These are phyloP conservation scores for Pammene aurita DNA, from an alignment of 2,888 invertebrate species.

Conservation along the genomic window DNA sequence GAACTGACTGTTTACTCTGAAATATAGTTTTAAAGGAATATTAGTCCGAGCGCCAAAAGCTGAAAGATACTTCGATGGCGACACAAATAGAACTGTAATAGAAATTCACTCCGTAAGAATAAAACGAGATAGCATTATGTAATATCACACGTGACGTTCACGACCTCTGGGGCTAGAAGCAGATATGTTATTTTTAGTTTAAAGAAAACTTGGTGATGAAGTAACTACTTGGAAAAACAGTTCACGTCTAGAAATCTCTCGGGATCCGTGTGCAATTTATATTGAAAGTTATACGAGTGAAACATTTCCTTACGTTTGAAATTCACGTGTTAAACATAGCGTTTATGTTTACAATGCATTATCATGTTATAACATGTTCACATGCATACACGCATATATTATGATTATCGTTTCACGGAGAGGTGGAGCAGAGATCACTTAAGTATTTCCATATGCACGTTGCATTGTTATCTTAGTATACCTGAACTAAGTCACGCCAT, in stretches of 20 bases:
- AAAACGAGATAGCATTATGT: slow-evolving; percentile 19
- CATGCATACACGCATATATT: background rate
- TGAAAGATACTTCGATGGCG: background rate
- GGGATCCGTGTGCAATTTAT: slow-evolving; percentile 11
- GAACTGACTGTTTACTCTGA: background rate
- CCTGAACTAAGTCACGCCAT: too few relatives aligned
- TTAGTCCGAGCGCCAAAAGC: background rate
- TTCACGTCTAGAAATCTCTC: background rate
- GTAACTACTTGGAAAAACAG: slow-evolving; percentile 16
- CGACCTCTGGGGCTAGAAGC: background rate
- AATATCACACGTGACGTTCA: slow-evolving; percentile 8
- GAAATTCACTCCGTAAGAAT: slow-evolving; percentile 2
- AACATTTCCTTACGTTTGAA: background rate
- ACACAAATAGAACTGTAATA: slow-evolving; percentile 6
- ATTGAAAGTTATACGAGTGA: slow-evolving; percentile 6
- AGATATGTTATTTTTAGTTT: slow-evolving; percentile 24
- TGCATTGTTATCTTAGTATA: too few relatives aligned
- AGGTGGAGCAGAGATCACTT: too few relatives aligned
- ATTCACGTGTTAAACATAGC: slow-evolving; percentile 5
- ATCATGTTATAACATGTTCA: background rate
- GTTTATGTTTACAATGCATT: background rate
- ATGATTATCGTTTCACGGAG: background rate
- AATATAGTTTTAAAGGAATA: too few relatives aligned
- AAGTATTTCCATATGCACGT: too few relatives aligned
- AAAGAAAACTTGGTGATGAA: slow-evolving; percentile 19